Conservation (phyloP, 1,140 invertebrate species). For the Megalonaias nervosa region DNA sequence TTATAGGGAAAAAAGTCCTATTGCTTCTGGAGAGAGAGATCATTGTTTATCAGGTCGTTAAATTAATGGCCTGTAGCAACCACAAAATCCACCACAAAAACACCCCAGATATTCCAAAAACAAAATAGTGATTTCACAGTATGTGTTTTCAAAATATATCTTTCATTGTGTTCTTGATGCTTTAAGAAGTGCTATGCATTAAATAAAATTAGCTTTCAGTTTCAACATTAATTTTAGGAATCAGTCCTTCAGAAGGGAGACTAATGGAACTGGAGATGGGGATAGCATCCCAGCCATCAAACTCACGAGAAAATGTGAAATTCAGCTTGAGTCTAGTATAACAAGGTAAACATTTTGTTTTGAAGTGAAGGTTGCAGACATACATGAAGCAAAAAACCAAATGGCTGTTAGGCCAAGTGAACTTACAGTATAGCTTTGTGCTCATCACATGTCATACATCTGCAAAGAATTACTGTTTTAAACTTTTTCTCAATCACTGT, state of each 20-base stretch:
- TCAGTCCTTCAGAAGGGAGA: slow-evolving; percentile 48
- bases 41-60: too few relatives aligned
- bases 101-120: too few relatives aligned
- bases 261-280: slow-evolving; percentile 61
- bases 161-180: not conserved
- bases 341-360: slow-evolving; percentile 51
- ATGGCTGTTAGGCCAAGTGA: too few relatives aligned
- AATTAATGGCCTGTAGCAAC: too few relatives aligned
- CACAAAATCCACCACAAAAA: too few relatives aligned
- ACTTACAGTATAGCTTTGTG: too few relatives aligned
- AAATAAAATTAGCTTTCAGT: not conserved
- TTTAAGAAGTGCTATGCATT: not conserved
- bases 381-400: too few relatives aligned
- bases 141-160: not conserved
- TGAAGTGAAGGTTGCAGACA: not conserved
- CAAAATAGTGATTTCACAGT: not conserved
- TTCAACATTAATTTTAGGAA: slow-evolving; percentile 16
- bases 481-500: too few relatives aligned
- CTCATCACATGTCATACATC: too few relatives aligned
- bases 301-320: slow-evolving; percentile 46
- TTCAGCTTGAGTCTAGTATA: slow-evolving; percentile 52
- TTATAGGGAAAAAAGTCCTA: too few relatives aligned
- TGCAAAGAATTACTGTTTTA: too few relatives aligned
- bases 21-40: too few relatives aligned
- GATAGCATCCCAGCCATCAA: slow-evolving; percentile 65